Evolutionary conservation across 2,888 invertebrate genomes (phyloP).

Genomic region (Agriopis leucophaearia): DNA sequence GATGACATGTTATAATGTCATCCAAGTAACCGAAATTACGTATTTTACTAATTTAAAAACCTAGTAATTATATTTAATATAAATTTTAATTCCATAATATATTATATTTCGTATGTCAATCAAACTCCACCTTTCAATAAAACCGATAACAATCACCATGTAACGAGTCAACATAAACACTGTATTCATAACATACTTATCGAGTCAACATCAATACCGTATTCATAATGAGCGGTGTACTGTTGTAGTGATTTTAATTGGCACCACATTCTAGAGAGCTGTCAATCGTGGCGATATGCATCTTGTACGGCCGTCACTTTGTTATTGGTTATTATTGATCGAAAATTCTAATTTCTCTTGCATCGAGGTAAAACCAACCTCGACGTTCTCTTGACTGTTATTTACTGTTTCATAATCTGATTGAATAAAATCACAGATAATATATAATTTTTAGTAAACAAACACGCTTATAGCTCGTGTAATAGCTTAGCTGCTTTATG

Average conservation of each 20-base stretch:
- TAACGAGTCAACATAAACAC: slow-evolving; percentile 23
- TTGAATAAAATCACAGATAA: too few species aligned
- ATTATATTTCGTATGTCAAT: slow-evolving; percentile 1
- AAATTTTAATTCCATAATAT: too few species aligned
- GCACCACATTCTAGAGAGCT: slow-evolving; percentile 20
- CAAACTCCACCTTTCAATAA: slow-evolving; percentile 13
- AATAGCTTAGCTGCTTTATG: too few species aligned
- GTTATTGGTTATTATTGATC: slow-evolving; percentile 15
- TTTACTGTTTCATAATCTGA: too few species aligned
- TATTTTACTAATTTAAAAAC: too few species aligned
- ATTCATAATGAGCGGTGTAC: slow-evolving; percentile 20
- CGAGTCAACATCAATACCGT: slow-evolving; percentile 24
- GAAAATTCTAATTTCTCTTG: neutral
- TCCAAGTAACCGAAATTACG: too few species aligned
- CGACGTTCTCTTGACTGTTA: too few species aligned
- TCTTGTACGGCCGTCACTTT: slow-evolving; percentile 10
- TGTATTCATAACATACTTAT: slow-evolving; percentile 21
- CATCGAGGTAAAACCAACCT: too few species aligned
- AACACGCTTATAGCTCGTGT: too few species aligned
- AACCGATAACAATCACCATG: slow-evolving; percentile 25
- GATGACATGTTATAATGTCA: too few species aligned
- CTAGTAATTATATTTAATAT: too few species aligned
- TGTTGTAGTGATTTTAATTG: slow-evolving; percentile 29
- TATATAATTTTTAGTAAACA: too few species aligned
- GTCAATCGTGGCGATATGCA: slow-evolving; percentile 24